phyloP scores from a whole-genome alignment of 2,113 vertebrate genomes.

The Poicephalus meyeri region DNA sequence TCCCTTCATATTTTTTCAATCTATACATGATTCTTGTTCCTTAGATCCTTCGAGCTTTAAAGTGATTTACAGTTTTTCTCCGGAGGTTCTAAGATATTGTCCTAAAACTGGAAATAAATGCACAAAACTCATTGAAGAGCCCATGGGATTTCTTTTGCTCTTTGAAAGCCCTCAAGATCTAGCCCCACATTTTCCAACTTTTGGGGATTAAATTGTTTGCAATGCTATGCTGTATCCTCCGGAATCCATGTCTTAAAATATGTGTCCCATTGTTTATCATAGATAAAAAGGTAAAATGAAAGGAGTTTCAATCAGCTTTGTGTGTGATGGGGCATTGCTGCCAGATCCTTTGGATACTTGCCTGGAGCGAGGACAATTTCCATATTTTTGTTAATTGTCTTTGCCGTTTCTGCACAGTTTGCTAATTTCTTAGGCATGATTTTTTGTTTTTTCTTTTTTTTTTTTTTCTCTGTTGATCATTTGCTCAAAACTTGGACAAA shows the following conservation, averaged over 20 bases:
- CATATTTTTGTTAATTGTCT: not conserved
- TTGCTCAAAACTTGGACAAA: not conserved
- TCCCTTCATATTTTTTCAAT: not conserved
- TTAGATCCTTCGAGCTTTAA: not conserved
- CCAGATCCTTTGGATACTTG: not conserved
- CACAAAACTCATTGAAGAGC: not conserved
- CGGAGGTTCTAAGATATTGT: not conserved
- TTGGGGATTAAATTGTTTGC: not conserved
- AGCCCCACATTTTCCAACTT: not conserved
- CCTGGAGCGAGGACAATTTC: not conserved
- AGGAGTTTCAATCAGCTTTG: not conserved
- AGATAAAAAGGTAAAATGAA: not conserved
- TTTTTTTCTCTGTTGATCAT: not conserved
- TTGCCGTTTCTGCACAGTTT: not conserved
- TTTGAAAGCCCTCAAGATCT: not conserved
- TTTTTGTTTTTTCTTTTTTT: not conserved
- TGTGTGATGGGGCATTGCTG: not conserved
- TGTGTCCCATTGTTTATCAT: not conserved
- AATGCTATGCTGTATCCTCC: not conserved
- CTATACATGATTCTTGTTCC: not conserved
- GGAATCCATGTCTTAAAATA: not conserved
- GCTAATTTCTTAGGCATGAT: not conserved
- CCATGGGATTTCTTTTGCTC: not conserved
- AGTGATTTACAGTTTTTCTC: not conserved
- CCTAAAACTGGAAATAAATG: not conserved